Base-by-base conservation (phyloP, 2,797 vertebrate species). In the Coregonus sp. region DNA sequence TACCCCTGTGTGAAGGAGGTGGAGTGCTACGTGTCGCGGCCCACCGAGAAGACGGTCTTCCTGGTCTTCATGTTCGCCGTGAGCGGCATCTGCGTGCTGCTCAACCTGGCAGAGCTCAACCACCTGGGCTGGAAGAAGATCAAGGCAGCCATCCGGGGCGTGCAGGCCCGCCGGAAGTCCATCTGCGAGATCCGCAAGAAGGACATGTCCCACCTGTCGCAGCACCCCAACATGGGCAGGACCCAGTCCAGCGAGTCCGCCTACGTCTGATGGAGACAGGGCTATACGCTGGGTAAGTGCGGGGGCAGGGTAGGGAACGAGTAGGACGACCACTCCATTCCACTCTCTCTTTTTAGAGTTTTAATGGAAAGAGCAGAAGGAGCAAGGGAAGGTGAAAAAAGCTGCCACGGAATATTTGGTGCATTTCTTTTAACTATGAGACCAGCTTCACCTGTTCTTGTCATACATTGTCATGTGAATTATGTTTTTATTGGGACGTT, bases 1-100 rank as follows among this genome's bases (percentile, higher is more conserved):
- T 97, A 97, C 86, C 96, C 96, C 0, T 97, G 96, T 85, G 88
- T 97, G 61, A 96, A 96, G 84, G 96, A 96, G 81, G 96, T 97
- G 77, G 96, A 97, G 86, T 97, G 96, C 83, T 97, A 97, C 2
- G 96, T 97, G 15, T 97, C 96, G 0, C 91, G 96, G 0, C 96
- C 96, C 52, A 97, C 96, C 0, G 96, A 97, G 78, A 97, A 97
- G 78, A 97, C 94, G 0, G 95, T 97, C 0, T 97, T 97, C 88
- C 84, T 97, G 71, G 96, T 96, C 0, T 97, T 97, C 88, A 97
- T 97, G 96, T 97, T 97, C 0, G 96, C 96, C 0, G 96, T 97
- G 25, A 97, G 96, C 0, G 96, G 96, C 1, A 93, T 97, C 76
- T 97, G 96, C 2, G 96, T 97, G 6, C 91, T 96, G 70, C 95